These are phyloP conservation scores for Phaenicophaeus curvirostris DNA, from an alignment of 2,797 vertebrate species.

Conservation along the genomic window DNA sequence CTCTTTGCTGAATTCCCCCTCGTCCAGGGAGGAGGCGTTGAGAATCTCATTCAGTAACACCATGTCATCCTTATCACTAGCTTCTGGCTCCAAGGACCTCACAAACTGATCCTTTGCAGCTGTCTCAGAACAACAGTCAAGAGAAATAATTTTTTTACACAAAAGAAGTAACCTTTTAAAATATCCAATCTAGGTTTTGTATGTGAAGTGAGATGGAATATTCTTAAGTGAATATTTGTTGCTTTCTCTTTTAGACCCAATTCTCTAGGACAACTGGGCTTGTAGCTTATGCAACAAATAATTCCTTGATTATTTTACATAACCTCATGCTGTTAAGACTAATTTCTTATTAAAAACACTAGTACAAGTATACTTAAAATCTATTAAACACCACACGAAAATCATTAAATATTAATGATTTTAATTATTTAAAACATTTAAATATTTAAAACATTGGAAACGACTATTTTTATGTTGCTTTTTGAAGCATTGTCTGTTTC, in stretches of 20 bases:
- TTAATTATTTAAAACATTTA: too few relatives aligned
- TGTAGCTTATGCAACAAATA: not conserved
- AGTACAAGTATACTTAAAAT: not conserved
- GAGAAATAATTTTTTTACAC: not conserved
- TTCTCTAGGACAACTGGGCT: not conserved
- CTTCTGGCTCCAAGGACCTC: conserved; percentile 70
- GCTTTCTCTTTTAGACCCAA: not conserved
- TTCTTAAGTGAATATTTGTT: not conserved
- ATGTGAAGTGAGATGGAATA: not conserved
- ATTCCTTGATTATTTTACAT: not conserved
- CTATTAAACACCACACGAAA: not conserved
- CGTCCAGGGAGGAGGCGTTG: conserved; percentile 83
- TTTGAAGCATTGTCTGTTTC: not conserved
- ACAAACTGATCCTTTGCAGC: conserved; percentile 72
- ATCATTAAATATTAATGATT: not conserved
- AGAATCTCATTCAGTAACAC: conserved; percentile 90
- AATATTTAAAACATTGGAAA: not conserved
- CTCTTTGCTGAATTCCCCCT: conserved; percentile 86
- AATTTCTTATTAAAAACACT: not conserved
- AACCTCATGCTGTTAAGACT: not conserved
- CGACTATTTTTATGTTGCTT: not conserved
- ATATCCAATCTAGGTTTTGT: not conserved
- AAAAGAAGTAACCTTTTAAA: not conserved
- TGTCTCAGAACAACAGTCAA: conserved; percentile 39
- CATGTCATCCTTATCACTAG: conserved; percentile 84